Conservation (phyloP, 1,140 invertebrate species). For the Melitaea cinxia region DNA sequence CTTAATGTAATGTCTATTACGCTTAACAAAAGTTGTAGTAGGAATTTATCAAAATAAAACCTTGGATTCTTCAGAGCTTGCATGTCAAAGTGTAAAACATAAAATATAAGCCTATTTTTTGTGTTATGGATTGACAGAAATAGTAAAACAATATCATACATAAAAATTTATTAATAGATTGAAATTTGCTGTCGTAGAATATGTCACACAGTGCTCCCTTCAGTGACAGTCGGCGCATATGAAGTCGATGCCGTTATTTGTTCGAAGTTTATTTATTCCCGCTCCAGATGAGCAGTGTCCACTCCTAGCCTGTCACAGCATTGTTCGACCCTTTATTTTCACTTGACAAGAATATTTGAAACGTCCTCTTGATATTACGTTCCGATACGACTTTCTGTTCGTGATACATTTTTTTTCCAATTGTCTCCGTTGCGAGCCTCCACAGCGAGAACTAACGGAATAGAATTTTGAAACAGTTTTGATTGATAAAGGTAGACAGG, state of each 20-base stretch:
- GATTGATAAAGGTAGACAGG: constrained; percentile 81
- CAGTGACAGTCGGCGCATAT: constrained; percentile 54
- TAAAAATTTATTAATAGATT: background rate
- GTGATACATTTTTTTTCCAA: constrained; percentile 82
- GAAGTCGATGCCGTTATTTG: constrained; percentile 68
- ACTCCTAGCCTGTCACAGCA: constrained; percentile 76
- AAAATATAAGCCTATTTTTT: too few relatives aligned
- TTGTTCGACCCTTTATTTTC: constrained; percentile 78
- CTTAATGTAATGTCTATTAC: too few relatives aligned
- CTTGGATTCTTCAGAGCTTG: too few relatives aligned
- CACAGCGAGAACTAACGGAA: constrained; percentile 75
- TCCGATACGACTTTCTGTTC: constrained; percentile 79
- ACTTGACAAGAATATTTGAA: constrained; percentile 78
- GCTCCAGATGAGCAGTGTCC: constrained; percentile 75
- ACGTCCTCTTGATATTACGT: constrained; percentile 75
- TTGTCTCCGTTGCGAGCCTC: constrained; percentile 74
- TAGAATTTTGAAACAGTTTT: constrained; percentile 81
- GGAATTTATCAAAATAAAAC: too few relatives aligned
- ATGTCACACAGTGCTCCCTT: constrained; percentile 38
- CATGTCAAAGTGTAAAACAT: too few relatives aligned
- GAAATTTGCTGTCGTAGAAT: constrained; percentile 24
- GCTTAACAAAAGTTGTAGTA: too few relatives aligned
- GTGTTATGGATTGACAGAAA: background rate
- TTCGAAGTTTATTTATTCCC: constrained; percentile 74
- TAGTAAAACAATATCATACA: background rate